phyloP scores from a whole-genome alignment of 2,797 vertebrate species.

The Leucoraja ocellata region DNA sequence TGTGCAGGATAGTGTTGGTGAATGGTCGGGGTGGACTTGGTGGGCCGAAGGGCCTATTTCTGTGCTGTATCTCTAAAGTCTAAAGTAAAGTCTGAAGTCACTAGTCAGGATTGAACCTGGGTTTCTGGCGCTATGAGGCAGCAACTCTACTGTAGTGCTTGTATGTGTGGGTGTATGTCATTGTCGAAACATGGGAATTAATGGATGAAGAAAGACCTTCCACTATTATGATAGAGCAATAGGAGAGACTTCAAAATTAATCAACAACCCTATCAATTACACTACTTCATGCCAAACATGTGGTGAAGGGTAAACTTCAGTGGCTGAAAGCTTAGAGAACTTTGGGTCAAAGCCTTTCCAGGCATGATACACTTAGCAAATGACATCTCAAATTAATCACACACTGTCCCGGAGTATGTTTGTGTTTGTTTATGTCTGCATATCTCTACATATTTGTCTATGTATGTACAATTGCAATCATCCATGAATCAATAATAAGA shows the following conservation, averaged over 20 bases:
- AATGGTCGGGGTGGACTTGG: no score
- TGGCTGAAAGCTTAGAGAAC: not conserved
- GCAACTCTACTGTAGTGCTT: not conserved
- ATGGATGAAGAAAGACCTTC: not conserved
- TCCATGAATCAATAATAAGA: not conserved
- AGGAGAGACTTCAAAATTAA: not conserved
- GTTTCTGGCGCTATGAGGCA: no score
- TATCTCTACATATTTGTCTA: not conserved
- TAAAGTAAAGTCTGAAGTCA: no score
- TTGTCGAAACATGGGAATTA: not conserved
- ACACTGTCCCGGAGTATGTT: not conserved
- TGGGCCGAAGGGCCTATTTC: no score
- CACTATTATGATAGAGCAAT: not conserved
- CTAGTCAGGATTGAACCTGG: no score
- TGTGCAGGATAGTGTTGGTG: no score
- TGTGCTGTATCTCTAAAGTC: no score
- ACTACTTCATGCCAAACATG: not conserved
- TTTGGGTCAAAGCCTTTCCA: not conserved
- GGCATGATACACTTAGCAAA: not conserved
- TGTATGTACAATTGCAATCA: not conserved
- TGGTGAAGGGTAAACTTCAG: not conserved
- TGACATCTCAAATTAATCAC: not conserved
- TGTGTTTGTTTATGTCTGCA: not conserved
- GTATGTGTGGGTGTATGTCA: not conserved
- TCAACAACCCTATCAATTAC: not conserved